phyloP scores from a whole-genome alignment of 2,797 vertebrate species.

The Kryptopterus vitreolus region DNA sequence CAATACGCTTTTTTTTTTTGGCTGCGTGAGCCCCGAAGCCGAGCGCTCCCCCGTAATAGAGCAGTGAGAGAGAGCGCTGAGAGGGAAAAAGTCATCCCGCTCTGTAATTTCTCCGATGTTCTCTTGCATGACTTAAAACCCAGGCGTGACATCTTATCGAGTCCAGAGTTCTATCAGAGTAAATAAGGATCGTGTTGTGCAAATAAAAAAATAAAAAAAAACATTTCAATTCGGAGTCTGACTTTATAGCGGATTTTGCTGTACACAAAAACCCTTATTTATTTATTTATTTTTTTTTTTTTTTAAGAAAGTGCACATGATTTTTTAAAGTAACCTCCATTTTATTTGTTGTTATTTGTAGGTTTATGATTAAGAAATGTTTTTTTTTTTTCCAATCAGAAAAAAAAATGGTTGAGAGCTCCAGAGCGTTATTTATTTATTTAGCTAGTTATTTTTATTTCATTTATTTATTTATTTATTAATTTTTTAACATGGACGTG shows the following conservation, averaged over 20 bases:
- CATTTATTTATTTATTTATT: too few relatives aligned
- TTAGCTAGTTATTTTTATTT: too few relatives aligned
- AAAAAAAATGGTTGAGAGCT: too few relatives aligned
- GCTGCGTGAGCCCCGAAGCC: conserved; percentile 65
- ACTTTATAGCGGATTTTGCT: too few relatives aligned
- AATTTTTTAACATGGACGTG: too few relatives aligned
- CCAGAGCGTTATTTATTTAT: too few relatives aligned
- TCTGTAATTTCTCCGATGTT: conserved; percentile 76
- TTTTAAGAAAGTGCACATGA: too few relatives aligned
- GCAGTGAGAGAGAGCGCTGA: conserved; percentile 44
- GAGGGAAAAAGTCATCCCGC: conserved; percentile 57
- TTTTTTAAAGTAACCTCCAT: conserved; percentile 47
- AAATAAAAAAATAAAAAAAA: conserved; percentile 36
- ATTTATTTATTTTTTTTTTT: too few relatives aligned
- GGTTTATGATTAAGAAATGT: conserved; percentile 64
- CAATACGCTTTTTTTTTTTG: conserved; percentile 1
- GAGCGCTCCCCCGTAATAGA: conserved; percentile 69
- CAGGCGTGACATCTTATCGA: conserved; percentile 57
- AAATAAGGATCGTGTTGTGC: conserved; percentile 49
- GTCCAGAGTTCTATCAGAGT: conserved; percentile 63
- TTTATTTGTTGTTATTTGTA: conserved; percentile 67
- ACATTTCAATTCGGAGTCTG: conserved; percentile 58
- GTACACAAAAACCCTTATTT: too few relatives aligned
- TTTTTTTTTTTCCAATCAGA: too few relatives aligned
- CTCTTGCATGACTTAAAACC: conserved; percentile 71